Evolutionary conservation across 2,797 vertebrate genomes (phyloP).

Genomic region (Iguana delicatissima): DNA sequence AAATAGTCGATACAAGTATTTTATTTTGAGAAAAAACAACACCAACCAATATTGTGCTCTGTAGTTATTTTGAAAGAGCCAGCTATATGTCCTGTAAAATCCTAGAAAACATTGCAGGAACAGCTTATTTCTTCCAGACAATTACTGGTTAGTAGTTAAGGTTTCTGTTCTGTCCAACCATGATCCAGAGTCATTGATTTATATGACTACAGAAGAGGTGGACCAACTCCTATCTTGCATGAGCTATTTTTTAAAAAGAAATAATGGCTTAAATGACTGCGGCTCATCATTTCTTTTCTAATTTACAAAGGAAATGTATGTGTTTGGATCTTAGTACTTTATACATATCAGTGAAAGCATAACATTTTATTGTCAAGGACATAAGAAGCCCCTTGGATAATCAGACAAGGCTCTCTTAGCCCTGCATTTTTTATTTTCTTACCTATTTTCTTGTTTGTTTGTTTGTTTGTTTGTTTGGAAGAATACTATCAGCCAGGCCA

Average conservation of each 20-base stretch:
- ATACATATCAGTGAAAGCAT: not conserved
- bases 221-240: not conserved
- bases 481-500: not conserved
- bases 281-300: not conserved
- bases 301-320: not conserved
- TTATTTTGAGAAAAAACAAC: slow-evolving; percentile 22
- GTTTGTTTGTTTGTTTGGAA: not conserved
- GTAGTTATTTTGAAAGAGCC: slow-evolving; percentile 34
- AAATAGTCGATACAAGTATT: slow-evolving; percentile 48
- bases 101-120: slow-evolving; percentile 11
- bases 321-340: not conserved
- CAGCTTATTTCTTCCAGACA: slow-evolving; percentile 33
- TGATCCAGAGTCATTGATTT: slow-evolving; percentile 30
- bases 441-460: no score
- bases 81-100: slow-evolving; percentile 6
- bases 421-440: not conserved
- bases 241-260: not conserved
- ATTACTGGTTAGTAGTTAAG: slow-evolving; percentile 31
- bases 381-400: not conserved
- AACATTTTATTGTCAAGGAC: not conserved
- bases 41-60: slow-evolving; percentile 36
- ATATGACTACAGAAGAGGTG: not conserved
- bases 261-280: not conserved
- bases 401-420: not conserved
- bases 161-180: not conserved